Evolutionary conservation across 2,797 vertebrate genomes (phyloP).

Genomic region (Glossophaga mutica): DNA sequence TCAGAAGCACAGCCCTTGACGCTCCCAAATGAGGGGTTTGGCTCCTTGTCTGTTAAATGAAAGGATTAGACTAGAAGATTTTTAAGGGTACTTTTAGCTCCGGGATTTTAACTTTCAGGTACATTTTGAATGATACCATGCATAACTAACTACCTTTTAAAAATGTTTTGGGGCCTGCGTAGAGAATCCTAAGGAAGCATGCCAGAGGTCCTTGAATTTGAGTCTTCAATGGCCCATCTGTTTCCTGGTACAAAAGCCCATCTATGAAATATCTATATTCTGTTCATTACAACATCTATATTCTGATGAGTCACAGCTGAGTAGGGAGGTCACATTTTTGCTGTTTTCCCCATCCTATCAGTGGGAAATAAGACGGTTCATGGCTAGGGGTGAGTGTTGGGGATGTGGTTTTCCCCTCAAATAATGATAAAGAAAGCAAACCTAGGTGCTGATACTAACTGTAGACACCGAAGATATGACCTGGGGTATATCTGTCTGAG

Average conservation of each 20-base stretch:
- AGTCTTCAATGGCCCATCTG: neutral
- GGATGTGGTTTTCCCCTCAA: neutral
- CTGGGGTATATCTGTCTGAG: neutral
- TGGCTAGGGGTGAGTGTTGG: neutral
- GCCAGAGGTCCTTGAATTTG: neutral
- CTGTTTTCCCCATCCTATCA: neutral
- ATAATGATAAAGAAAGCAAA: neutral
- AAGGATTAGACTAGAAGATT: neutral
- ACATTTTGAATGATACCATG: neutral
- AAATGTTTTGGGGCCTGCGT: neutral
- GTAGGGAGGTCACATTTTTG: neutral
- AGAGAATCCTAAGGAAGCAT: neutral
- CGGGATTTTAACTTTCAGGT: conserved; percentile 32
- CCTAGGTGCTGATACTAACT: neutral
- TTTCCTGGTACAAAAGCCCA: neutral
- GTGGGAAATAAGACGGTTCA: neutral
- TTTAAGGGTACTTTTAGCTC: neutral
- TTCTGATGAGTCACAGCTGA: neutral
- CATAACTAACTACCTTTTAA: neutral
- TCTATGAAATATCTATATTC: neutral
- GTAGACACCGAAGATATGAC: neutral
- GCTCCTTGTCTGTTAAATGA: neutral
- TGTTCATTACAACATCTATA: neutral
- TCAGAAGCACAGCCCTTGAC: neutral
- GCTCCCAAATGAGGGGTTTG: neutral